Evolutionary conservation across 2,888 invertebrate genomes (phyloP), one percentile per base, ranked within the genome.

Genomic region (Diarsia brunnea): DNA sequence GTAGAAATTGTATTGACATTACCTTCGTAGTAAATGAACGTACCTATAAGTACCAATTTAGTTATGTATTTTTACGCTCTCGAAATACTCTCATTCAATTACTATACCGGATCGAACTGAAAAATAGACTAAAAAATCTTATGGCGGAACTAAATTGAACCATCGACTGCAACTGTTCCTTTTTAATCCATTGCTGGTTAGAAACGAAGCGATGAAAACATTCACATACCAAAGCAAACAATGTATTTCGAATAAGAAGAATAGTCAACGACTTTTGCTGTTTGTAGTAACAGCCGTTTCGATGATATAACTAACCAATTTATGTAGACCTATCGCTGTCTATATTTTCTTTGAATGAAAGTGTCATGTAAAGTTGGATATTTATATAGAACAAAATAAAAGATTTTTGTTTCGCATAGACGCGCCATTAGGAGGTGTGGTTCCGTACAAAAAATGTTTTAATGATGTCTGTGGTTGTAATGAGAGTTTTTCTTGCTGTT

Each of bases 281-380:
- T 53, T 38, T 49, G 70, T 82, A 76, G 80, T 87, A 86, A 72
- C 70, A 84, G 81, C 58, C 63, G 65, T 69, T 87, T 81, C 84
- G 86, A 85, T 91, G 91, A 90, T 88, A 89, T 91, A 91, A 91
- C 84, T 2, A 70, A 27, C 88, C 82, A 87, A 69, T 79, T 67
- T 84, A 68, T 10, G n/a, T 31, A 84, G 87, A 87, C 2, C 86
- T 78, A 12, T 81, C 19, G 27, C 0, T 51, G 27, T 8, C 12
- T 71, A 27, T 3, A 69, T 51, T 31, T 64, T 60, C 38, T 45
- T 81, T 7, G 3, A n/a, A 43, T 67, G 24, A 16, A 70, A 21
- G 73, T 83, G 24, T 84, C 88, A 76, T 61, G 38, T 45, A 69
- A 70, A 45, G 38, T 58, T 87, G 84, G 90, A 60, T 47, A 21